Evolutionary conservation across 64 coral and sea anemone species (phyloP), one percentile per base, ranked within the genome.

Genomic region (Montipora cactus): DNA sequence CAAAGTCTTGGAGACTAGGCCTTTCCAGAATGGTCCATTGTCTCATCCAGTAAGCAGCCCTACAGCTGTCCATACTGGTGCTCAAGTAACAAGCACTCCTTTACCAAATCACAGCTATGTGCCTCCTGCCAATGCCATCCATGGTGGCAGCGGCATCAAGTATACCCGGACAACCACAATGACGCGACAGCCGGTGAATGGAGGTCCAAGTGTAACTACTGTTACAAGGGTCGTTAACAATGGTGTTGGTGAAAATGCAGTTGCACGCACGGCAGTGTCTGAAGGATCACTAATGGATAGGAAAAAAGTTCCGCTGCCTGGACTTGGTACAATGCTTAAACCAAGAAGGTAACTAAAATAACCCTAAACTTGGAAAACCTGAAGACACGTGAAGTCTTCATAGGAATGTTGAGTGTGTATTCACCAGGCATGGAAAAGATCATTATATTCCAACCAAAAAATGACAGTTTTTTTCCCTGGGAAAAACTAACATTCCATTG

Each of bases 301-400:
- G 59, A 98, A 98, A 87, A 98, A 98, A 74, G 96, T 98, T 57
- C 89, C 88, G 0, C 75, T 98, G 18, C 96, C 96, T 67, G 96
- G 96, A 81, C 75, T 98, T 18, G 96, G 96, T 16, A 28, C 96
- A 73, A 89, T 87, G 14, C 84, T 95, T 48, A 95, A 88, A 69
- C 71, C 89, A 71, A 85, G 79, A 83, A 96, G 95, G 95, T 96
- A 78, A 69, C 12, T 76, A 44, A 48, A 37, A 13, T 67, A 8
- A 57, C 53, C 3, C 7, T 57, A 57, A 57, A 37, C 37, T 37
- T 37, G 37, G 37, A 37, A 37, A 37, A 37, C 37, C 37, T 37
- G 37, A 37, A 37, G 37, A 37, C 37, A 37, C 37, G 1, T 37
- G 37, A 37, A 37, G 37, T 37, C 37, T 37, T 37, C 37, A 2